Conservation (phyloP, 2,113 vertebrate genomes). For the Brienomyrus brachyistius region DNA sequence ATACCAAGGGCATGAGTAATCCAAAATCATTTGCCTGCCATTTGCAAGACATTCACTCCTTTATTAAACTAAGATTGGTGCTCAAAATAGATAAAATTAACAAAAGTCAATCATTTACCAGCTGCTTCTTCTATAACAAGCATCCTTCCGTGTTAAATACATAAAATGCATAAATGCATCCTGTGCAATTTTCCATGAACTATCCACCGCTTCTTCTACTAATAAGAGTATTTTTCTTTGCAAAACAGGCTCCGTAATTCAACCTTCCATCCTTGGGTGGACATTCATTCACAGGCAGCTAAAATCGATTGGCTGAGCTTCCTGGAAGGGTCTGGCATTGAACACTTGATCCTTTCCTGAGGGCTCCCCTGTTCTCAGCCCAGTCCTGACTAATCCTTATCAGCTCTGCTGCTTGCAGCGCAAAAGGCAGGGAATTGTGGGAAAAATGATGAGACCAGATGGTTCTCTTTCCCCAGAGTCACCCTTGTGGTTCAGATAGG, state of each 20-base stretch:
- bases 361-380: conserved; percentile 5
- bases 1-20: neutral
- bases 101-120: neutral
- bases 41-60: neutral
- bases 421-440: neutral
- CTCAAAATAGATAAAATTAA: neutral
- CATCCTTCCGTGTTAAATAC: neutral
- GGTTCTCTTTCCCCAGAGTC: neutral
- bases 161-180: neutral
- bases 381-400: conserved; percentile 5
- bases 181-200: neutral
- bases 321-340: neutral
- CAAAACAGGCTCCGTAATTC: neutral
- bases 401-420: neutral
- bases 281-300: neutral
- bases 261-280: neutral
- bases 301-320: conserved; percentile 15
- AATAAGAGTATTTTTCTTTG: neutral
- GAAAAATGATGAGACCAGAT: neutral
- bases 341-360: conserved; percentile 21
- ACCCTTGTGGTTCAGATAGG: neutral
- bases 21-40: conserved; percentile 9
- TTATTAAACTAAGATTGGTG: neutral
- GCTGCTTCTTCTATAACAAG: neutral
- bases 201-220: neutral